Percentiles rank a stretch among this genome's conserved stretches.
Evolutionary conservation across 2,113 vertebrate species (phyloP).

Genomic region (Barbus barbus): DNA sequence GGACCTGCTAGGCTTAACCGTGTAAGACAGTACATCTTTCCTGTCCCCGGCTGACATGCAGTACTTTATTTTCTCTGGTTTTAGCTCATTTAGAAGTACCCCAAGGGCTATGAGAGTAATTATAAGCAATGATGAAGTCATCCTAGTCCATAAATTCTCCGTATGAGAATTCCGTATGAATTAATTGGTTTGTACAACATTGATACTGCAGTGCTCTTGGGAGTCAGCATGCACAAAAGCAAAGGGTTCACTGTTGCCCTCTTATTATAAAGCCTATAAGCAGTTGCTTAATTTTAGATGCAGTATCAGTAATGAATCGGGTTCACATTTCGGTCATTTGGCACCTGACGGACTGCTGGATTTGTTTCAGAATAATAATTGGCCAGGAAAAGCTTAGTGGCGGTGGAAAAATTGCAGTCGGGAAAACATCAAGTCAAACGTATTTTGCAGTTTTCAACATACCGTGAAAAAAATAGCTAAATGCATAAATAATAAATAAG

Average conservation of each 20-base stretch:
- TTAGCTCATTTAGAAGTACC: constrained; percentile 22
- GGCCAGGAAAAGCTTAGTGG: neutral
- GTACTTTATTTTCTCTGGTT: constrained; percentile 4
- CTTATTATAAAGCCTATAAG: constrained; percentile 43
- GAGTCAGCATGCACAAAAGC: constrained; percentile 42
- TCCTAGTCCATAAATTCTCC: constrained; percentile 40
- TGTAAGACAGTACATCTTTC: constrained; percentile 13
- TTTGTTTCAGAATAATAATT: constrained; percentile 37
- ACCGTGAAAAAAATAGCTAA: neutral
- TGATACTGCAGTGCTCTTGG: constrained; percentile 45
- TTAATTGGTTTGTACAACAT: constrained; percentile 53
- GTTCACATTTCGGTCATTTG: constrained; percentile 36
- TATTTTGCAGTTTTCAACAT: neutral
- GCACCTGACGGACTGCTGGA: constrained; percentile 38
- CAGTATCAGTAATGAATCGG: constrained; percentile 33
- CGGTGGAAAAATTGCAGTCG: neutral
- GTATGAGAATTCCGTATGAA: constrained; percentile 36
- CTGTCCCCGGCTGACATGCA: neutral
- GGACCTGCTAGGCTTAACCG: neutral
- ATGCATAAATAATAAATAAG: no score
- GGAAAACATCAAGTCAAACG: neutral
- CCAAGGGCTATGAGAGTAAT: constrained; percentile 52
- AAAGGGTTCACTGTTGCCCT: constrained; percentile 36
- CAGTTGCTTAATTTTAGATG: constrained; percentile 17
- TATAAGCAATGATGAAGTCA: constrained; percentile 57